Conservation (phyloP, 2,888 invertebrate genomes). For the Drosophila fulvimacula region DNA sequence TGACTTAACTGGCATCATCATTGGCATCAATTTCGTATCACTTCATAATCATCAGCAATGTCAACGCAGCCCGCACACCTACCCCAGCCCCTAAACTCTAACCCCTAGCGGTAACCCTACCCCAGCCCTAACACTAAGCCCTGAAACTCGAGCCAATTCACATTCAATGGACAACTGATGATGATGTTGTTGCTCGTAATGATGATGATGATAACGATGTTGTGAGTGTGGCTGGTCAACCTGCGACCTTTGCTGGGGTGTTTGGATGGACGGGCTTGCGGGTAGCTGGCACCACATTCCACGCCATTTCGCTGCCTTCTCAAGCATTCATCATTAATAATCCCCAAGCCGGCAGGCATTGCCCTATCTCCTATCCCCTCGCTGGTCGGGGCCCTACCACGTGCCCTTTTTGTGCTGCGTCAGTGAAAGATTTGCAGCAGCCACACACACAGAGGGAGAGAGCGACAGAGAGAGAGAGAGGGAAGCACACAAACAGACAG, state of each 20-base stretch:
- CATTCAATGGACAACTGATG: constrained; percentile 30
- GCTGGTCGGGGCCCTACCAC: constrained; percentile 27
- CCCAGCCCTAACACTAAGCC: not conserved
- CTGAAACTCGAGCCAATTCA: constrained; percentile 14
- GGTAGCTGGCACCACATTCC: constrained; percentile 58
- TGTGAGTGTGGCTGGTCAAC: constrained; percentile 47
- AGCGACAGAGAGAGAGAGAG: constrained; percentile 1
- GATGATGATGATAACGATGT: constrained; percentile 24
- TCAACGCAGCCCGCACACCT: constrained; percentile 56
- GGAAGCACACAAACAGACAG: not conserved
- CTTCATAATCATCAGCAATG: constrained; percentile 75
- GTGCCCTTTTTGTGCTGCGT: constrained; percentile 73
- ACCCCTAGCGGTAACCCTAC: constrained; percentile 1
- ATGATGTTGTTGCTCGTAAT: constrained; percentile 25
- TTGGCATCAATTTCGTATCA: constrained; percentile 80
- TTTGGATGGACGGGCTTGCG: not conserved
- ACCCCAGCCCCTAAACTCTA: constrained; percentile 6
- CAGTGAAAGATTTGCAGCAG: constrained; percentile 75
- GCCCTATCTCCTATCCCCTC: not conserved
- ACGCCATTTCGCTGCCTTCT: constrained; percentile 77
- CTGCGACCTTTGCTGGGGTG: constrained; percentile 36
- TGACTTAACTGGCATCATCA: constrained; percentile 73
- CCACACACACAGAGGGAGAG: constrained; percentile 24
- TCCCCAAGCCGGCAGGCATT: constrained; percentile 58
- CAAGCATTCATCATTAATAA: constrained; percentile 78